These are phyloP conservation scores for Drosophila borealis DNA, from an alignment of 2,888 invertebrate species.

Conservation along the genomic window DNA sequence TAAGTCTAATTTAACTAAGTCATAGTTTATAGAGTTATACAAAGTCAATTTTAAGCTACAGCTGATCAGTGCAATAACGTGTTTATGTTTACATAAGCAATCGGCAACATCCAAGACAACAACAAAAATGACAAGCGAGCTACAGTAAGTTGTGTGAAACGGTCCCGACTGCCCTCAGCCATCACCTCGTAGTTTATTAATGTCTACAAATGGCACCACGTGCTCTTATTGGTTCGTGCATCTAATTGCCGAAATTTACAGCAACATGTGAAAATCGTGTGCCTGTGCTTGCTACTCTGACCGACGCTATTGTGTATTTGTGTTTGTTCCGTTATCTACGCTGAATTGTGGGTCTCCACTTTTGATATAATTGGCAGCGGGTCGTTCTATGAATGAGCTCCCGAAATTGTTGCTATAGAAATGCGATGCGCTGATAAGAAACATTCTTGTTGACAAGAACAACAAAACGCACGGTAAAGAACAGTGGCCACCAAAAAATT, in stretches of 20 bases:
- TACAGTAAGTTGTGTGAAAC: slow-evolving; percentile 58
- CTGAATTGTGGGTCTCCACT: slow-evolving; percentile 27
- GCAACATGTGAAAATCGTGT: slow-evolving; percentile 62
- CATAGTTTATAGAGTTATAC: slow-evolving; percentile 37
- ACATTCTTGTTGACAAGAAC: slow-evolving; percentile 43
- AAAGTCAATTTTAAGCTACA: slow-evolving; percentile 39
- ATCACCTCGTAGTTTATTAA: slow-evolving; percentile 10
- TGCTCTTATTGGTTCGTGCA: slow-evolving; percentile 39
- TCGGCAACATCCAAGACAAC: slow-evolving; percentile 41
- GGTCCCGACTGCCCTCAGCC: slow-evolving; percentile 1
- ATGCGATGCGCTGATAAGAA: slow-evolving; percentile 52
- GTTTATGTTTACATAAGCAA: slow-evolving; percentile 74
- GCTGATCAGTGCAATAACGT: slow-evolving; percentile 50
- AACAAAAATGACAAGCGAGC: slow-evolving; percentile 58
- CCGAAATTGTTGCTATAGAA: slow-evolving; percentile 18
- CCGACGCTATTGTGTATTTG: slow-evolving; percentile 16
- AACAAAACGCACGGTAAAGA: slow-evolving; percentile 46
- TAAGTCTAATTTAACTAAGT: slow-evolving; percentile 44
- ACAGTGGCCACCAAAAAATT: slow-evolving; percentile 36
- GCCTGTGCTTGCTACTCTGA: slow-evolving; percentile 4
- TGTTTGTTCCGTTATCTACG: slow-evolving; percentile 23
- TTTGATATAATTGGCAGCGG: slow-evolving; percentile 34
- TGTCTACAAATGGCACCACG: slow-evolving; percentile 51
- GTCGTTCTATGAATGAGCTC: slow-evolving; percentile 37
- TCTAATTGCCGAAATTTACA: slow-evolving; percentile 63